Base-by-base conservation (phyloP, 2,797 vertebrate species). In the Benthosema pterotum region DNA sequence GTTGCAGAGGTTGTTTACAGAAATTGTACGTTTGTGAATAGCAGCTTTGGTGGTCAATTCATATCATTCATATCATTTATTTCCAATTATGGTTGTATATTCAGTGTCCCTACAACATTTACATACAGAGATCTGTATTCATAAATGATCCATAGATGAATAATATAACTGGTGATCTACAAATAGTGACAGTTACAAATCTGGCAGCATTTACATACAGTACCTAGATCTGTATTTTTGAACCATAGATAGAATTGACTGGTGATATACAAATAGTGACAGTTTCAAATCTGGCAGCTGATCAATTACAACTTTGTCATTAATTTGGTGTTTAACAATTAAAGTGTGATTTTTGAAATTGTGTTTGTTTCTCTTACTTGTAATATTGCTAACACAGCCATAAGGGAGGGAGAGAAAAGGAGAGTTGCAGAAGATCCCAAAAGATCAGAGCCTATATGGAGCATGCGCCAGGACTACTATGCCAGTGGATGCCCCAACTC, bases 271-370 rank as follows among this genome's bases (percentile, higher is more conserved):
- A 16, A 54, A 62, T 14, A 52, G 52, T 75, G 65, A 63, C 65
- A 58, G 32, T 79, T 78, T 77, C 63, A 75, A 78, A 77, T 71
- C 64, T 85, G 91, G 89, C 91, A 92, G 89, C 89, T 92, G 84
- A 38, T 9, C 8, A 11, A 38, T 77, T 60, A 84, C 38, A 52
- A 52, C 61, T 78, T 67, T 77, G 62, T 88, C 49, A 83, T 67
- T 74, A 70, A 79, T 71, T 59, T 71, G 43, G 47, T n/a, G 3
- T 57, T 65, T 77, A 15, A 68, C 12, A 87, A 87, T 87, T 78
- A 89, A 89, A 50, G 16, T 69, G 52, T 74, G 48, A 63, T 63
- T 88, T 86, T 80, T 42, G 70, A 83, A 76, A 49, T 56, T 4
- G 51, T 49, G 17, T 1, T 72, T 5, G 13, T 54, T 56, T 22